A percentile compares a stretch with the other conserved stretches of the same genome.
phyloP scores from a whole-genome alignment of 2,888 invertebrate species.

The Chloroclystis v-ata region DNA sequence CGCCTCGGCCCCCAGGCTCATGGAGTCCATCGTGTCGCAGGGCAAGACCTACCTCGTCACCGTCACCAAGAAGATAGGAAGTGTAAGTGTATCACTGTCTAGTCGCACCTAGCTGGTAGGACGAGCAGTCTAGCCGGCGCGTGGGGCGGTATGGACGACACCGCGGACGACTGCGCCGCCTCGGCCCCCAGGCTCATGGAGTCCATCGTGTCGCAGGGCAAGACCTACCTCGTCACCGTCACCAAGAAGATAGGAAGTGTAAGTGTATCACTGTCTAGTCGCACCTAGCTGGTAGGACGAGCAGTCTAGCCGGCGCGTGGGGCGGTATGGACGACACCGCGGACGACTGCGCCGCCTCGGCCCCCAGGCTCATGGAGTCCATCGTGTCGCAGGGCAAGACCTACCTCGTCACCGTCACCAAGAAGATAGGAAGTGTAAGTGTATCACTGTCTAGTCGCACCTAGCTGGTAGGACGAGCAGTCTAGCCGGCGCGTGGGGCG shows the following conservation, averaged over 20 bases:
- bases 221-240: slow-evolving; percentile 65
- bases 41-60: slow-evolving; percentile 68
- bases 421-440: slow-evolving; percentile 67
- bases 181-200: background rate
- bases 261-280: slow-evolving; percentile 30
- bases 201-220: slow-evolving; percentile 45
- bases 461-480: too few relatives aligned
- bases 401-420: slow-evolving; percentile 63
- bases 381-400: slow-evolving; percentile 55
- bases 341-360: background rate
- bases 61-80: slow-evolving; percentile 63
- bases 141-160: background rate
- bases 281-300: too few relatives aligned
- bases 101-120: too few relatives aligned
- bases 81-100: slow-evolving; percentile 41
- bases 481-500: background rate
- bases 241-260: slow-evolving; percentile 67
- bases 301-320: background rate
- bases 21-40: slow-evolving; percentile 34
- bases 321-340: background rate
- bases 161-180: background rate
- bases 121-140: background rate
- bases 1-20: background rate
- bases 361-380: background rate
- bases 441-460: too few relatives aligned